Evolutionary conservation across 2,797 vertebrate species (phyloP), one percentile per base, ranked within the genome.

Genomic region (Numenius phaeopus): DNA sequence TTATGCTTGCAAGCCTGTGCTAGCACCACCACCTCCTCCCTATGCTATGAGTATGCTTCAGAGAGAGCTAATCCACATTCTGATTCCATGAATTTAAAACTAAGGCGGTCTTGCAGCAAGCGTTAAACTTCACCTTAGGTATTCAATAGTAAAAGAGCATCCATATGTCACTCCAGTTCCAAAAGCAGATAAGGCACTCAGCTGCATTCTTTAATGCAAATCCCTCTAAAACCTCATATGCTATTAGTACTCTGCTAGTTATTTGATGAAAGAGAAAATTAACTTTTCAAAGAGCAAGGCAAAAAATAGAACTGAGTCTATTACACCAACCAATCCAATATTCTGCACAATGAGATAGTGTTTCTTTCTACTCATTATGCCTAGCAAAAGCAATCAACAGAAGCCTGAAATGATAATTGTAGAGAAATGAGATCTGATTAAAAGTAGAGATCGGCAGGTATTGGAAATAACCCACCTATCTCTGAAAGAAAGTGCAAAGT

Each of bases 251-350:
- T 95, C 88, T 93, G 90, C 83, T 95, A 92, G 94, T 96, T 97
- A 96, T 94, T 96, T 96, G 96, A 96, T 97, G 97, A 97, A 97
- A 97, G 95, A 97, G 95, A 97, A 98, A 97, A 97, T 98, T 97
- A 97, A 96, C 93, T 97, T 97, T 97, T 97, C 94, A 96, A 97
- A 97, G 92, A 96, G 86, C 93, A 80, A 84, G 92, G 87, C 81
- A 91, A 98, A 96, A 98, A 97, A 97, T 89, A 97, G 94, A 94
- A 93, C 78, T 26, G 82, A 96, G 91, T 93, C 96, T 96, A 97
- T 97, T 97, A 97, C 64, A 92, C 83, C 92, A 95, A 89, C 96
- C 95, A 96, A 97, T 97, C 92, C 97, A 97, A 97, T 97, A 97
- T 97, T 96, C 96, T 83, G 85, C 94, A 97, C 96, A 95, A 97